These are phyloP conservation scores for Gallinago nigripennis DNA, from an alignment of 2,797 vertebrate species.

Conservation along the genomic window DNA sequence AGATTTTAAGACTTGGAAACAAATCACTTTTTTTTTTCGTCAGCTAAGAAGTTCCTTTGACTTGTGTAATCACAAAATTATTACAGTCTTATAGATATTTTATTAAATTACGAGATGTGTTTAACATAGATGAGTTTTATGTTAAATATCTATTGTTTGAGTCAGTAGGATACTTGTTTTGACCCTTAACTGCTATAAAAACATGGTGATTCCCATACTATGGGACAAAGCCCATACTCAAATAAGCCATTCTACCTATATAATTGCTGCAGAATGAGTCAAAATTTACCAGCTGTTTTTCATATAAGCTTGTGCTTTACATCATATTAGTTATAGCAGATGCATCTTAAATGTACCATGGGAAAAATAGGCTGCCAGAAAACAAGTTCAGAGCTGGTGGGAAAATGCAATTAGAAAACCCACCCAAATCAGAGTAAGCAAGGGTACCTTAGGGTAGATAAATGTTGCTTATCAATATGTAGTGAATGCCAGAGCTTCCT, in stretches of 20 bases:
- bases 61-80: not conserved
- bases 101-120: not conserved
- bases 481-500: not conserved
- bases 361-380: constrained; percentile 37
- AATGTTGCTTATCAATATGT: constrained; percentile 1
- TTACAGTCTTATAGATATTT: not conserved
- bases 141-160: not conserved
- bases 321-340: constrained; percentile 34
- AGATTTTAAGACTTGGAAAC: not conserved
- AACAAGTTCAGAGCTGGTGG: constrained; percentile 28
- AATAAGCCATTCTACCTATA: not conserved
- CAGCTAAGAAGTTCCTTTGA: not conserved
- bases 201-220: not conserved
- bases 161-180: not conserved
- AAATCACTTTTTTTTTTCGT: not conserved
- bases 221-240: not conserved
- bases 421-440: not conserved
- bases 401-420: constrained; percentile 26
- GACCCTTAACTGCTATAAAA: not conserved
- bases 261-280: constrained; percentile 31
- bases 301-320: not conserved
- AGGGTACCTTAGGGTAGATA: constrained; percentile 4
- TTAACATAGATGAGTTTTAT: not conserved
- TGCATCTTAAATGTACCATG: constrained; percentile 41
- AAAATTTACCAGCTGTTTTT: constrained; percentile 30